phyloP scores from a whole-genome alignment of 1,140 invertebrate genomes.

The Lordiphosa stackelbergi region DNA sequence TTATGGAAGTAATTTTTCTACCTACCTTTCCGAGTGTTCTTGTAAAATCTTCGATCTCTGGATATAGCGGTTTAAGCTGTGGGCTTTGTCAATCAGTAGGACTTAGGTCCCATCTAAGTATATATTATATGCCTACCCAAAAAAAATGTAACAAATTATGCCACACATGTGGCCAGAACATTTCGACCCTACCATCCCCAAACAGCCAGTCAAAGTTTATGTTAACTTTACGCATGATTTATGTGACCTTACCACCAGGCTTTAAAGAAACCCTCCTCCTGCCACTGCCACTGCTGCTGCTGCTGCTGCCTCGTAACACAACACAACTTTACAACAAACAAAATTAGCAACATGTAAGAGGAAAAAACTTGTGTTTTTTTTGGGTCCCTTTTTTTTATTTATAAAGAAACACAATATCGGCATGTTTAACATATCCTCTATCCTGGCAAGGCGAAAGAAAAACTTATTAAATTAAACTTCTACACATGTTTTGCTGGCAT shows the following conservation, averaged over 20 bases:
- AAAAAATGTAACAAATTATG: constrained; percentile 26
- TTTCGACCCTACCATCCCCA: background rate
- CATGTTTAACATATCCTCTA: constrained; percentile 66
- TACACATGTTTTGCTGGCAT: constrained; percentile 57
- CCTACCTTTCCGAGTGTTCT: no score
- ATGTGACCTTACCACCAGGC: constrained; percentile 39
- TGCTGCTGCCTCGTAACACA: background rate
- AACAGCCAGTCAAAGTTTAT: constrained; percentile 42
- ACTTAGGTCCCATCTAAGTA: no score
- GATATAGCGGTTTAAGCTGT: no score
- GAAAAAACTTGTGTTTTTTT: constrained; percentile 40
- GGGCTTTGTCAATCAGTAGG: no score
- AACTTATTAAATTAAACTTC: constrained; percentile 75
- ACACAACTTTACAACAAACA: constrained; percentile 59
- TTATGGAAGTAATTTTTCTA: no score
- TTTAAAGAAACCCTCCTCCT: constrained; percentile 2
- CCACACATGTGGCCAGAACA: constrained; percentile 44
- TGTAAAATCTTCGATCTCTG: no score
- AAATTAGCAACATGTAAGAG: constrained; percentile 64
- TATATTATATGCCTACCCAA: no score
- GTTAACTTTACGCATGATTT: constrained; percentile 64
- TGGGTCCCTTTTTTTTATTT: constrained; percentile 22
- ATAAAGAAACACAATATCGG: constrained; percentile 15
- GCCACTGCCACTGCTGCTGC: background rate
- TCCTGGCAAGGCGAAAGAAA: constrained; percentile 11